Conservation (phyloP, 2,797 vertebrate genomes). For the Acanthornis magna region DNA sequence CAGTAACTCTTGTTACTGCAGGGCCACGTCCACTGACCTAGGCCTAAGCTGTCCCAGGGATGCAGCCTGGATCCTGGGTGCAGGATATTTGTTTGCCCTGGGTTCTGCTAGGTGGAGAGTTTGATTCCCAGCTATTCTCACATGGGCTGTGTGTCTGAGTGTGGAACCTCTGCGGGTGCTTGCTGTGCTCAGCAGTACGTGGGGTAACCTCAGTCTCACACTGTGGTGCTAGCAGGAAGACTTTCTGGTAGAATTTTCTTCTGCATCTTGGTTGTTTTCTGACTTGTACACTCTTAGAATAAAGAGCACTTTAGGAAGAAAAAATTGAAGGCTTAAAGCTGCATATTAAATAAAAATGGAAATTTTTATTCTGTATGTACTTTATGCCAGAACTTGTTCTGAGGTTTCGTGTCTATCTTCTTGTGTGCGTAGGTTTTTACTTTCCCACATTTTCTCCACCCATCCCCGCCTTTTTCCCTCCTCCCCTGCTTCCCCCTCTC, state of each 20-base stretch:
- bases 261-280: background rate
- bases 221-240: background rate
- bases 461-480: background rate
- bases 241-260: background rate
- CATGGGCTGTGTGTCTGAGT: background rate
- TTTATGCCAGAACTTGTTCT: background rate
- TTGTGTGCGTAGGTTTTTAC: background rate
- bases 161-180: background rate
- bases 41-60: background rate
- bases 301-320: background rate
- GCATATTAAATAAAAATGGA: background rate
- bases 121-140: background rate
- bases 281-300: background rate
- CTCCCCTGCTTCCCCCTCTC: background rate
- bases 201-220: background rate
- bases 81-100: background rate
- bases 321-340: background rate
- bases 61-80: background rate
- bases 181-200: background rate
- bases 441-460: background rate
- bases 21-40: background rate
- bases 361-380: accelerated
- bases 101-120: background rate
- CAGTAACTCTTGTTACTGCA: background rate
- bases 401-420: background rate